Percentiles rank a stretch among this genome's conserved stretches.
phyloP scores from a whole-genome alignment of 2,888 invertebrate species.

The Augiades crinisus region DNA sequence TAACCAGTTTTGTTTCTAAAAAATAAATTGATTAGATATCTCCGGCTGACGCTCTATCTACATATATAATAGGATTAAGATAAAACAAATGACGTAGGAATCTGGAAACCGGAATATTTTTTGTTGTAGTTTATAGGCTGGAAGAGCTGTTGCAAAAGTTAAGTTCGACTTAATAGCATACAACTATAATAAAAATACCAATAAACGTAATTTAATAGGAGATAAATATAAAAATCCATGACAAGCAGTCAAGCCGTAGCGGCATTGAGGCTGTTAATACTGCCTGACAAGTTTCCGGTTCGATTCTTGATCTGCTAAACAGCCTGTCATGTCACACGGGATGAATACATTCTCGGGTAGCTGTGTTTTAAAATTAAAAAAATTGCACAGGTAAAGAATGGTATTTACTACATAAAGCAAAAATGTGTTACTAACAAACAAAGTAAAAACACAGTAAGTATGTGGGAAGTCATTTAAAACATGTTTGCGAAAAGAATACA shows the following conservation, averaged over 20 bases:
- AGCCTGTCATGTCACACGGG: too few species aligned
- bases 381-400: too few species aligned
- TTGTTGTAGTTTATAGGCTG: neutral
- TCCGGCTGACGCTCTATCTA: slow-evolving; percentile 7
- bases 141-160: neutral
- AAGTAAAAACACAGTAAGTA: too few species aligned
- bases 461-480: too few species aligned
- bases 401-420: too few species aligned
- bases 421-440: too few species aligned
- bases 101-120: neutral
- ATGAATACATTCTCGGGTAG: too few species aligned
- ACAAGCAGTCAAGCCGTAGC: neutral
- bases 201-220: slow-evolving; percentile 21
- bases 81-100: neutral
- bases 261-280: too few species aligned
- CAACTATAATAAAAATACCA: neutral
- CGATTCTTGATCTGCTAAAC: too few species aligned
- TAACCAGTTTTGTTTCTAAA: slow-evolving; percentile 15
- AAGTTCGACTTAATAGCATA: neutral
- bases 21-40: slow-evolving; percentile 19
- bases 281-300: neutral
- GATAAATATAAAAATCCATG: neutral
- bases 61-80: neutral
- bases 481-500: too few species aligned
- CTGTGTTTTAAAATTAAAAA: too few species aligned